Evolutionary conservation across 2,888 invertebrate genomes (phyloP), one percentile per base, ranked within the genome.

Genomic region (Hoplodrina blanda): DNA sequence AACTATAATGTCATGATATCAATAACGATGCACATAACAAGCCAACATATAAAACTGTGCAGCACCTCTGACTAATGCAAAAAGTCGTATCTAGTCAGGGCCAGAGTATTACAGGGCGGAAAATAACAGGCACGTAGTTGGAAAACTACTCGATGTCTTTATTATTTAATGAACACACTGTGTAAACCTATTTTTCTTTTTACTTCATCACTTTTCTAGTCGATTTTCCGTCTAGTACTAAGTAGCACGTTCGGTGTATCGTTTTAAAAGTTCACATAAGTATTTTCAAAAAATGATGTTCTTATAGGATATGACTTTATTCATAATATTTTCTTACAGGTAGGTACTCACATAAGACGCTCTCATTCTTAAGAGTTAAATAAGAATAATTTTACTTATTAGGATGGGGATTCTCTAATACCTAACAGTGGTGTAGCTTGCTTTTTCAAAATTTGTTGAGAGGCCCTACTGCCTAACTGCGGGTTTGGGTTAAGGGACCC

Each of bases 1-100:
- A n/a, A 17, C 2, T 41, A 56, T n/a, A 44, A 20, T 13, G 25
- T 13, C 6, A 4, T 30, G 5, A 13, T 25, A 19, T 3, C n/a
- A 50, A 10, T 8, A 50, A 10, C 11, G 20, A 46, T 46, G 37
- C 46, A 61, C 49, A 20, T 52, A 60, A 76, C 55, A 8, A 69
- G 55, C 56, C 13, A 49, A 37, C 10, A 8, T 49, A 75, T 59
- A 62, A 81, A 91, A 93, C 90, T 87, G 92, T 93, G 83, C 61
- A 62, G 73, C 76, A 86, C 88, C 73, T 78, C 94, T 94, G 93
- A 78, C 91, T 91, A 92, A 92, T 92, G 91, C 90, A 94, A 93
- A 93, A 94, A 92, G 89, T 90, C 87, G 85, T 91, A 91, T 92
- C 92, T 91, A 92, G 91, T 91, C 90, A 88, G 88, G 82, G 85